Evolutionary conservation across 2,113 vertebrate genomes (phyloP).

Genomic region (Ciconia stormi): DNA sequence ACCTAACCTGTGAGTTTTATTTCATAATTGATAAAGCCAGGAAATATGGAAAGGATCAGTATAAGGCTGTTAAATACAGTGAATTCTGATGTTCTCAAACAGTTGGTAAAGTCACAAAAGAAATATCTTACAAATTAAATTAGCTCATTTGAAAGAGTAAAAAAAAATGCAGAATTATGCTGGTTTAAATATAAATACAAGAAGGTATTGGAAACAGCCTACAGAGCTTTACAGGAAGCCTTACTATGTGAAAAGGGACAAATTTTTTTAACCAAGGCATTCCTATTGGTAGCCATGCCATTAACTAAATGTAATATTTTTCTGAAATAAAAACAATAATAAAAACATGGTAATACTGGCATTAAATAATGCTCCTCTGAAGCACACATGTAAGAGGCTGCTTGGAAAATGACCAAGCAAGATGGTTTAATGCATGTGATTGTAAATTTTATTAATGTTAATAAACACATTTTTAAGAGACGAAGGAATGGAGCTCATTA

Average conservation of each 20-base stretch:
- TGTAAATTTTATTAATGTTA: slow-evolving; percentile 24
- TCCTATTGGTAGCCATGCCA: not conserved
- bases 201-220: not conserved
- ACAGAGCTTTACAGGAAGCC: not conserved
- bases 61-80: not conserved
- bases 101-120: not conserved
- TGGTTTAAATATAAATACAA: not conserved
- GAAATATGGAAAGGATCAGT: not conserved
- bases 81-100: not conserved
- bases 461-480: slow-evolving; percentile 30
- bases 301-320: not conserved
- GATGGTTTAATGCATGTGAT: not conserved
- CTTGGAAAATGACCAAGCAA: slow-evolving; percentile 1
- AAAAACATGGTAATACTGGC: not conserved
- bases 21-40: not conserved
- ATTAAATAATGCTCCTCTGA: not conserved
- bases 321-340: not conserved
- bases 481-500: not conserved
- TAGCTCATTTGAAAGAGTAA: not conserved
- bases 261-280: not conserved
- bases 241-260: not conserved
- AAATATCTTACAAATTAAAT: not conserved
- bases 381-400: not conserved
- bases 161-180: not conserved
- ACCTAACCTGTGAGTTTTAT: not conserved